Evolutionary conservation across 2,888 invertebrate genomes (phyloP), one percentile per base, ranked within the genome.

Genomic region (Pilophorus perplexus): DNA sequence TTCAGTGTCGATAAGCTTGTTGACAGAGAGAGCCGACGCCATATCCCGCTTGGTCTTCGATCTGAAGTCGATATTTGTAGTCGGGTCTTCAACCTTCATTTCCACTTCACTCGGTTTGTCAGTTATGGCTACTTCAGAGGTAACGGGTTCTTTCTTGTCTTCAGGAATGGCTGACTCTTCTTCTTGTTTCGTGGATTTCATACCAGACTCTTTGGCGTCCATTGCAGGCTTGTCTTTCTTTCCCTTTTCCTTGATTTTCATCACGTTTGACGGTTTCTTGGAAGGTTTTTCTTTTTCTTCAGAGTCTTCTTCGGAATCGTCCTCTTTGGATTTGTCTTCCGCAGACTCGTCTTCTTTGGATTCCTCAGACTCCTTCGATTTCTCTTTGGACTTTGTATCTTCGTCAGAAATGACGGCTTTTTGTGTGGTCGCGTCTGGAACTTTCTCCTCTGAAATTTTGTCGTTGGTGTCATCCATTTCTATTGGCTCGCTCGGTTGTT

Each of bases 41-140:
- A 84, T 83, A 72, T 84, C 84, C 37, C 80, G 77, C 10, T 80
- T 78, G 71, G 79, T 79, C 72, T 81, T 33, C 12, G 12, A 6
- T 6, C 12, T 12, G 6, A 33, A 12, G 6, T 33, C 12, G 33
- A 12, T 6, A 10, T 50, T 6, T 6, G 5, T 23, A 6, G 27
- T 18, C 27, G 57, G 44, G 10, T 23, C 27, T 27, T 40, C 23
- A 3, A 40, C n/a, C 38, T 66, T 46, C 2, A 37, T 55, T 23
- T 64, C 64, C 12, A n/a, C 38, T 16, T 66, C 55, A 5, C 20
- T 20, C 20, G 33, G 33, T 12, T 33, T 6, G 12, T 6, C 12
- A 6, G 33, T 33, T 33, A 33, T 12, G 6, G 6, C 33, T 12
- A 12, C 12, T 33, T 33, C 6, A 33, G 6, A 6, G 12, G 6